Base-by-base conservation (phyloP, 2,797 vertebrate genomes). In the Acestrorhynchus altus region DNA sequence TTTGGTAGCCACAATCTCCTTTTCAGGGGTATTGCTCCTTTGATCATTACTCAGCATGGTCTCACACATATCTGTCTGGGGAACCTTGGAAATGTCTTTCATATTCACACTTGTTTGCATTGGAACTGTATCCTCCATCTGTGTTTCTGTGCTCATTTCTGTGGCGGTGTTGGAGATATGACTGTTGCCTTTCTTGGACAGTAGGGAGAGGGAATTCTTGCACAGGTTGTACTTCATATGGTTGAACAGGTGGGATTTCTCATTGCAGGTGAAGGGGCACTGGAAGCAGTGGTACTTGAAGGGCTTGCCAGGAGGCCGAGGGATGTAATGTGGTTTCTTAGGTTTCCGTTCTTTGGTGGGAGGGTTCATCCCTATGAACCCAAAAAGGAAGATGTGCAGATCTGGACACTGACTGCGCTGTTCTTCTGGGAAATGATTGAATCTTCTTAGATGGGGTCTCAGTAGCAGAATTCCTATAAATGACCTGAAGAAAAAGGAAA, bases 271-370 rank as follows among this genome's bases (percentile, higher is more conserved):
- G 78, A 99, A 99, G 11, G 96, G 97, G 54, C 98, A 99, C 84
- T 99, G 98, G 93, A 99, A 99, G 77, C 98, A 99, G 88, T 98
- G 98, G 88, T 98, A 99, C 84, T 95, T 98, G 88, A 96, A 99
- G 0, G 97, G 96, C 82, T 99, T 98, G 56, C 97, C 97, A 0
- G 94, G 95, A 0, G 97, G 98, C 61, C 96, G 89, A 12, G 97
- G 98, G 85, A 98, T 96, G 81, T 99, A 99, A 80, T 99, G 98
- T 5, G 98, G 98, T 87, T 97, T 96, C 89, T 99, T 99, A 8
- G 98, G 98, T 82, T 98, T 99, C 46, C 97, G 95, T 76, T 96
- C 95, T 81, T 96, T 96, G 72, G 86, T 86, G 1, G 91, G 90
- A 52, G 94, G 94, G 95, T 96, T 96, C 80, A 79, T 83, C 13